Base-by-base conservation (phyloP, 2,888 invertebrate genomes). In the Drosophila fungiperda region DNA sequence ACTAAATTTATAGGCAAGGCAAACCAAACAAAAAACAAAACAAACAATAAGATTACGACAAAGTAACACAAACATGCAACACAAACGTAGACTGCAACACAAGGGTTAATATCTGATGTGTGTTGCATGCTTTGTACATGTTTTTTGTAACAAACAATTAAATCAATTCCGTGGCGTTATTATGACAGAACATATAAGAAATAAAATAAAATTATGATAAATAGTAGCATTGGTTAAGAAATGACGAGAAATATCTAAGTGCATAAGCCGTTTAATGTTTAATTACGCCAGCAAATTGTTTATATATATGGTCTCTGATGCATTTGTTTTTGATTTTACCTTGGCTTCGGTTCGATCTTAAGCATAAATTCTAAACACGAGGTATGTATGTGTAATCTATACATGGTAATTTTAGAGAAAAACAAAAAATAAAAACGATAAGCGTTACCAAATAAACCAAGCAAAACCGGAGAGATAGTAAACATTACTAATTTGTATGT, bases 401-500 rank as follows among this genome's bases (percentile, higher is more conserved):
- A 45, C 45, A 83, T 73, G 80, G 80, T 80, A 89, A 76, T 77
- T 77, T 87, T 75, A 68, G 7, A 65, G 54, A 66, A 48, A 54
- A 54, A 49, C 64, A 71, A 35, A 33, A 48, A 26, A 8, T 49
- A 11, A 36, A 45, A 45, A 7, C 20, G 45, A 45, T 20, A 45
- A 15, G 45, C 45, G 45, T 45, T 45, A 45, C 45, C 45, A 63
- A 52, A 68, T 33, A 79, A 75, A 70, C 76, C 72, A 61, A 72
- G 72, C 74, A 78, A 78, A 71, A 85, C 58, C 75, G 70, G 64
- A 70, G 67, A 72, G 64, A 55, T 78, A 82, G 77, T 69, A 70
- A 80, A 82, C 70, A 71, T 81, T 81, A 69, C 55, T 88, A 75
- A 88, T 79, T 85, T 87, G 80, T 87, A 85, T 70, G 85, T 85